phyloP scores from a whole-genome alignment of 2,888 invertebrate species.

The Metacarcinus magister region DNA sequence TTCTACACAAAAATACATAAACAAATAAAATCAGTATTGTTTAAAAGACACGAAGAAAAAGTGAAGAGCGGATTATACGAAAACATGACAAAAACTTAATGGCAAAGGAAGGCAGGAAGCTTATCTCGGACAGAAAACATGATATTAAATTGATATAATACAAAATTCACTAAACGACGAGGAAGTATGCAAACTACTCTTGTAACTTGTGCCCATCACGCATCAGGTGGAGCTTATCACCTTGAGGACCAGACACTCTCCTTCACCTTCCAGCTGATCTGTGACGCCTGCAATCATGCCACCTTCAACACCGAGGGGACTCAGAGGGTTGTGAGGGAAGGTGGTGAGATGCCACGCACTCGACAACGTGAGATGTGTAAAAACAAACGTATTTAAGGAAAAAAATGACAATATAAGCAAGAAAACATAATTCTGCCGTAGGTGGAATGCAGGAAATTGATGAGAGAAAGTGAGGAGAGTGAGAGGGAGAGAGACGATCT shows the following conservation, averaged over 20 bases:
- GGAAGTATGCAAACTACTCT: background rate
- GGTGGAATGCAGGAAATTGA: background rate
- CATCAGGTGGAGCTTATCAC: background rate
- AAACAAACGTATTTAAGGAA: background rate
- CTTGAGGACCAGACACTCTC: background rate
- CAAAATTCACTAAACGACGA: background rate
- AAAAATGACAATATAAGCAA: background rate
- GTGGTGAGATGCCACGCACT: background rate
- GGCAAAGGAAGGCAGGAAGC: background rate
- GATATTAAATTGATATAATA: background rate
- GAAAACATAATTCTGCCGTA: background rate
- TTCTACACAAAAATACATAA: background rate
- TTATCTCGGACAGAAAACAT: background rate
- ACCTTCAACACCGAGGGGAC: background rate
- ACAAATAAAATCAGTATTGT: background rate
- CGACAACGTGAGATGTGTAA: background rate
- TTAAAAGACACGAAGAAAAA: background rate
- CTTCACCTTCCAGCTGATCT: background rate
- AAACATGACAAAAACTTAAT: background rate
- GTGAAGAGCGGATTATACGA: background rate
- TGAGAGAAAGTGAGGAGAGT: background rate
- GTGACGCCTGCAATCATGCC: background rate
- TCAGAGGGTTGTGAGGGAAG: background rate
- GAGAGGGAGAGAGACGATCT: background rate
- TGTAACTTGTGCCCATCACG: background rate